Conservation (phyloP, 1,140 invertebrate genomes). For the Diorhabda sublineata region DNA sequence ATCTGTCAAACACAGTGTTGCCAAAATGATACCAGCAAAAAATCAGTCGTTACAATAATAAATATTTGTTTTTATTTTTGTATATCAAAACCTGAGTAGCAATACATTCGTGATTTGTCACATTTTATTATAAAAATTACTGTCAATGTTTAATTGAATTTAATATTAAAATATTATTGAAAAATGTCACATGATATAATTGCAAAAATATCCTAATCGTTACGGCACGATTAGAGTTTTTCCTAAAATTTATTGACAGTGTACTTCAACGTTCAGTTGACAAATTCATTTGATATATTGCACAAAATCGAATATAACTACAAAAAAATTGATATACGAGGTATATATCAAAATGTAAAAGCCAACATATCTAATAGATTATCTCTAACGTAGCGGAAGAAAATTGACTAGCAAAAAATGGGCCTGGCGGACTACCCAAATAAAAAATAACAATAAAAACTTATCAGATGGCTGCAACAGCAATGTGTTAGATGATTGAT, state of each 20-base stretch:
- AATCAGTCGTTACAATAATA: no score
- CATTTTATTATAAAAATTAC: no score
- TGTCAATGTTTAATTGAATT: no score
- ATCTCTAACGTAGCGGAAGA: constrained; percentile 16
- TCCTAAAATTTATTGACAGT: not conserved
- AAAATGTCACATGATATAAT: no score
- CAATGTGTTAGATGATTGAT: constrained; percentile 14
- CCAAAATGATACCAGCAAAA: no score
- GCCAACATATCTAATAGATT: constrained; percentile 14
- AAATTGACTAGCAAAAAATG: constrained; percentile 13
- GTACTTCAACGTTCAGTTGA: constrained; percentile 5
- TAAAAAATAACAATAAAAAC: constrained; percentile 15
- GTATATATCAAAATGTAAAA: constrained; percentile 13
- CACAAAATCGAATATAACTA: constrained; percentile 2
- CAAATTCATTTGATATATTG: constrained; percentile 14
- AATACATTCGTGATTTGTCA: no score
- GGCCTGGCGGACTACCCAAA: constrained; percentile 4
- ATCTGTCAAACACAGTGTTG: no score
- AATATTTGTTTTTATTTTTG: no score
- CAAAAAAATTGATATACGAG: constrained; percentile 3
- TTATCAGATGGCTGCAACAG: constrained; percentile 13
- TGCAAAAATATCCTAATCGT: no score
- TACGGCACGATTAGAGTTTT: not conserved
- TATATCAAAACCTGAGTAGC: no score
- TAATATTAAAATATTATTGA: no score